phyloP scores from a whole-genome alignment of 2,888 invertebrate species.

The Danaus chrysippus region DNA sequence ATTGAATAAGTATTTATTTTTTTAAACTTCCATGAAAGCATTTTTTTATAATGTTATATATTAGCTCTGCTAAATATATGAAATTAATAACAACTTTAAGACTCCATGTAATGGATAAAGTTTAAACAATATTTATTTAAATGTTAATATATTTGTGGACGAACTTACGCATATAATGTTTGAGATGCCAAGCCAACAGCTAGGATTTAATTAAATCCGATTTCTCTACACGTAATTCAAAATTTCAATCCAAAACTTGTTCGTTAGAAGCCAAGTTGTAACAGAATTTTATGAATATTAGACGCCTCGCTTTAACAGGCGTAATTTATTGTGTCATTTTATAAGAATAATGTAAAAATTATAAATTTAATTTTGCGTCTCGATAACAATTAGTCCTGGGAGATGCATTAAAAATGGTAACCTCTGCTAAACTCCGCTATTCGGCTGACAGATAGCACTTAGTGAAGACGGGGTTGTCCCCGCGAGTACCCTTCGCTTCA shows the following conservation, averaged over 20 bases:
- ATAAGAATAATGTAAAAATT: slow-evolving; percentile 12
- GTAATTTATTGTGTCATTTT: slow-evolving; percentile 9
- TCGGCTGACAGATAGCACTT: slow-evolving; percentile 69
- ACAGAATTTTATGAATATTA: slow-evolving; percentile 12
- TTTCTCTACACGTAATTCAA: slow-evolving; percentile 18
- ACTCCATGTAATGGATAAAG: slow-evolving; percentile 67
- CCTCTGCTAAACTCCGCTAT: slow-evolving; percentile 58
- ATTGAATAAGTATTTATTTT: no score
- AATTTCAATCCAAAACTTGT: slow-evolving; percentile 19
- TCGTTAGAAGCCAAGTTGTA: slow-evolving; percentile 3
- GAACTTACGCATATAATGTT: slow-evolving; percentile 67
- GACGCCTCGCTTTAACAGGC: slow-evolving; percentile 5
- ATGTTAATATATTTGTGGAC: slow-evolving; percentile 72
- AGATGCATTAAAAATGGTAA: slow-evolving; percentile 56
- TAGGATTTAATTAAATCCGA: slow-evolving; percentile 59
- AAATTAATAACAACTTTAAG: slow-evolving; percentile 54
- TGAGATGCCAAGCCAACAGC: slow-evolving; percentile 56
- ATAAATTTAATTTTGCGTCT: slow-evolving; percentile 46
- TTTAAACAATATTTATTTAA: slow-evolving; percentile 70
- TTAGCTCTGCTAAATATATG: no score
- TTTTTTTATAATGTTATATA: no score
- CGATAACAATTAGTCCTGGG: slow-evolving; percentile 51
- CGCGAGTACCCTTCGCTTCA: slow-evolving; percentile 65
- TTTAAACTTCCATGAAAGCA: no score
- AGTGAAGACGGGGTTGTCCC: slow-evolving; percentile 70